Percentiles rank a stretch among this genome's conserved stretches.
Evolutionary conservation across 2,797 vertebrate genomes (phyloP).

Genomic region (Neopelma chrysocephalum): DNA sequence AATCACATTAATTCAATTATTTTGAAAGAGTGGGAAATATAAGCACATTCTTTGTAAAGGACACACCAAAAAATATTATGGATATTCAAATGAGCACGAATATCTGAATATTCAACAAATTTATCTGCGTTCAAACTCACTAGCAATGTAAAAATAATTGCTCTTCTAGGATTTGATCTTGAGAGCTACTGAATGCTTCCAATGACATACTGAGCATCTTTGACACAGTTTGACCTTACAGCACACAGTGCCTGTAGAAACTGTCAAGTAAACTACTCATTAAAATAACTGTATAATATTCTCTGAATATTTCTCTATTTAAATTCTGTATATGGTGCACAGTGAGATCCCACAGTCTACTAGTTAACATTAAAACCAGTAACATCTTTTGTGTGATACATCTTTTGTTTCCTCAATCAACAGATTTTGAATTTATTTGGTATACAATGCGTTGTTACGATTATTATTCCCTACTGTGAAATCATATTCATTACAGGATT

Average conservation of each 20-base stretch:
- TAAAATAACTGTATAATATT: not conserved
- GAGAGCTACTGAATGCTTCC: not conserved
- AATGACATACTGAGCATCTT: not conserved
- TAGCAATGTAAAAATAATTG: not conserved
- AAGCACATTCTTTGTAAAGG: not conserved
- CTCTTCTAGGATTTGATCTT: not conserved
- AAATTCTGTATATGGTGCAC: not conserved
- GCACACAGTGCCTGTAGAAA: not conserved
- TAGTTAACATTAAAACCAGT: not conserved
- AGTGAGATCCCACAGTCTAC: not conserved
- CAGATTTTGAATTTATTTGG: not conserved
- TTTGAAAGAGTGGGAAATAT: not conserved
- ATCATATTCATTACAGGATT: not conserved
- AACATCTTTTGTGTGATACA: not conserved
- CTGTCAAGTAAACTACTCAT: not conserved
- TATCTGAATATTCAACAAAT: slow-evolving; percentile 4
- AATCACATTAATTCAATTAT: not conserved
- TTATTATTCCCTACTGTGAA: not conserved
- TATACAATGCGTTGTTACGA: not conserved
- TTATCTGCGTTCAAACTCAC: not conserved
- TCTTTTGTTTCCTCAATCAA: not conserved
- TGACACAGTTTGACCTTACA: not conserved
- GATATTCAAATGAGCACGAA: not conserved
- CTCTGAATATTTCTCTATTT: not conserved
- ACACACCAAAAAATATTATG: not conserved